These are phyloP conservation scores for Mus caroli DNA, from an alignment of 2,797 vertebrate genomes.

Conservation along the genomic window DNA sequence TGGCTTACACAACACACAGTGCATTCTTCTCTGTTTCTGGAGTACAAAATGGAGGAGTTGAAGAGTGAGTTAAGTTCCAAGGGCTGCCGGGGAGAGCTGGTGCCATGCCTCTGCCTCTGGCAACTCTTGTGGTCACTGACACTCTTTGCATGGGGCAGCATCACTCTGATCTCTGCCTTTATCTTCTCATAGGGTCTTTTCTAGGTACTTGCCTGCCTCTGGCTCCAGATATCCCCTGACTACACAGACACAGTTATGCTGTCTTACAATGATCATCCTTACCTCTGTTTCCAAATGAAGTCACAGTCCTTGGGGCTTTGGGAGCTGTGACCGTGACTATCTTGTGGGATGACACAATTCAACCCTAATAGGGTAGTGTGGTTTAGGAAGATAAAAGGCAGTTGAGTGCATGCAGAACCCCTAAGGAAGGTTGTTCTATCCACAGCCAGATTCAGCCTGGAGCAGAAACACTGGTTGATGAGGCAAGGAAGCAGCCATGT, in stretches of 20 bases:
- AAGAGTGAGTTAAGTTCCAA: background rate
- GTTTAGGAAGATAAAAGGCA: background rate
- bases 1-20: background rate
- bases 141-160: background rate
- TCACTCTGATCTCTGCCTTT: background rate
- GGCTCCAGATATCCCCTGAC: background rate
- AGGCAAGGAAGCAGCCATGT: fast-evolving
- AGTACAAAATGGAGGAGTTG: background rate
- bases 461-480: background rate
- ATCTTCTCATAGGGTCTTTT: background rate
- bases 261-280: background rate
- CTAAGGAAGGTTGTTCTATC: background rate
- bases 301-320: background rate
- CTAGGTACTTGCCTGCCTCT: background rate
- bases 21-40: background rate
- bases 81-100: background rate
- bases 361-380: background rate
- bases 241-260: background rate
- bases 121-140: background rate
- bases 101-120: background rate
- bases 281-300: background rate
- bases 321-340: background rate
- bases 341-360: background rate
- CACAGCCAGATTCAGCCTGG: background rate
- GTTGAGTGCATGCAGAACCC: background rate